Evolutionary conservation across 2,113 vertebrate species (phyloP), one percentile per base, ranked within the genome.

Genomic region (Rhabdomys dilectus): DNA sequence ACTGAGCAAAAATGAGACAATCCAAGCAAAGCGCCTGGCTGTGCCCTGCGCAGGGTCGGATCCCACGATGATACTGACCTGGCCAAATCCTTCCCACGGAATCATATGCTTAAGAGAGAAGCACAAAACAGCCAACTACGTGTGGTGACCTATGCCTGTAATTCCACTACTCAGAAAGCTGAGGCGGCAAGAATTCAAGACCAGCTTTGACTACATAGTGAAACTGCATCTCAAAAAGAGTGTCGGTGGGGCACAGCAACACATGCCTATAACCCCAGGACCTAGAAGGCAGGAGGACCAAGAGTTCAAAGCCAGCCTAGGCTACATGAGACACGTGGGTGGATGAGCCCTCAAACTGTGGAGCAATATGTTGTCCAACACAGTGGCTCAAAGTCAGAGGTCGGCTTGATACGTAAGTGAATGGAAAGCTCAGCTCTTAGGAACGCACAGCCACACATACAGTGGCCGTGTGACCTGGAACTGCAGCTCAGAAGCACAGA

Each of bases 1-100:
- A 31, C n/a, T 84, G 75, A 95, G 48, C 31, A 77, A 26, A 62
- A 95, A 51, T 76, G 11, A 96, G 66, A 68, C 24, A 62, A 86
- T 72, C 48, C 56, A 86, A 92, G 81, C 3, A 39, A 82, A 92
- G 88, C 16, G 3, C 17, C 58, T 81, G 80, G 84, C 51, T 66
- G 91, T 31, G 34, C 64, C 70, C 39, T 17, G 80, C 51, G 39
- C 12, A 36, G 76, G 76, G 31, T 88, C 58, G 66, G 94, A 64
- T 29, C 29, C 39, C 81, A 77, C 21, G 45, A 45, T 72, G 21
- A 73, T 3, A 6, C 66, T 11, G 68, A 89, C 5, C 36, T 0
- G 51, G 94, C 78, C 80, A 60, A 21, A 3, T 13, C 8, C 70
- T n/a, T 72, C 66, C 84, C 6, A 31, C 10, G 11, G n/a, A 91